A percentile compares a stretch with the other conserved stretches of the same genome.
phyloP scores from a whole-genome alignment of 2,113 vertebrate species.

The Rutilus rutilus region DNA sequence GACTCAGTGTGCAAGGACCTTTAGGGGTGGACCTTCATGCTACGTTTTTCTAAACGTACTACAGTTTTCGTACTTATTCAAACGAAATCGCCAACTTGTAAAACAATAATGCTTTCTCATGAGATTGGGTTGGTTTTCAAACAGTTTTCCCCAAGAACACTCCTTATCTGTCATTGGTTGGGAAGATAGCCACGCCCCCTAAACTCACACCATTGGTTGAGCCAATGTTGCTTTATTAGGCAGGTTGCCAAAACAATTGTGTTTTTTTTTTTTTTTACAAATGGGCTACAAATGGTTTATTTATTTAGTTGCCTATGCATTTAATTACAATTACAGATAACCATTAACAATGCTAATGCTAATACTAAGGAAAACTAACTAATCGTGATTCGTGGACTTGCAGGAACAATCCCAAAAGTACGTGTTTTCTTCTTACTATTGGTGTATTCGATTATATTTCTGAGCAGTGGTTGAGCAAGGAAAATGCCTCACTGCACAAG shows the following conservation, averaged over 20 bases:
- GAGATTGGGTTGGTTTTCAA: background rate
- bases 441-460: conserved; percentile 32
- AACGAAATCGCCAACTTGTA: background rate
- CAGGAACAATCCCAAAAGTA: background rate
- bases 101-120: background rate
- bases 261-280: too few relatives aligned
- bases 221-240: background rate
- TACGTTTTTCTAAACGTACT: background rate
- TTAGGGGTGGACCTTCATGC: background rate
- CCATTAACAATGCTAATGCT: background rate
- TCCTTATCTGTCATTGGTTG: background rate
- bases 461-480: conserved; percentile 40
- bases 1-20: too few relatives aligned
- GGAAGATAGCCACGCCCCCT: background rate
- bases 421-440: conserved; percentile 2
- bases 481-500: conserved; percentile 40
- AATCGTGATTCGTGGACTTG: background rate
- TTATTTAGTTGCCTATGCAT: background rate
- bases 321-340: background rate
- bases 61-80: background rate
- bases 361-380: background rate
- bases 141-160: background rate
- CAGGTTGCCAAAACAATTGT: background rate
- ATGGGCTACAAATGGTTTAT: background rate
- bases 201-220: background rate